Base-by-base conservation (phyloP, 2,888 invertebrate genomes). In the Hydroisotoma schaefferi region DNA sequence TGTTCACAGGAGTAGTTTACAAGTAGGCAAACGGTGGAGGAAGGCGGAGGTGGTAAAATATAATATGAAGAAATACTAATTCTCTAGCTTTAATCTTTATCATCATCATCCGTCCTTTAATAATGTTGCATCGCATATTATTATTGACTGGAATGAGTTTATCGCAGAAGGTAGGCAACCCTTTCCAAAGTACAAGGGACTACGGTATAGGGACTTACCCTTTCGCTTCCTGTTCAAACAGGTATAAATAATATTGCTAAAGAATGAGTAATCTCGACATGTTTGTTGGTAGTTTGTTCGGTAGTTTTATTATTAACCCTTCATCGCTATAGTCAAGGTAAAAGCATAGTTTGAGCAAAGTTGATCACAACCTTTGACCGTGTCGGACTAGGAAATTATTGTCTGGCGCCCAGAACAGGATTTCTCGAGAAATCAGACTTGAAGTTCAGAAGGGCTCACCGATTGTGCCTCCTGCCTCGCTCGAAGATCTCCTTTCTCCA, bases 331-430 rank as follows among this genome's bases (percentile, higher is more conserved):
- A 12, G 33, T 12, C 33, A 33, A 33, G 33, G 8, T 33, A 12
- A 12, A 33, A 10, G 10, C 33, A 10, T 12, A 8, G 33, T 33
- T 33, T 33, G 15, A 33, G 5, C 12, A 4, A 46, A 46, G 46
- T 26, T 46, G 46, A 54, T 54, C 37, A 61, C 63, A 64, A 67
- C 71, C 68, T 71, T 69, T 71, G 71, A 71, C 71, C 71, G 69
- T 71, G 71, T 59, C 69, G 69, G 71, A 71, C 71, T 67, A 68
- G 69, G 67, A 71, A 71, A 71, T 71, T 71, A 71, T 71, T 69
- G 69, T 71, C 71, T 71, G 71, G 71, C 71, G 71, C 71, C 71
- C 71, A 60, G 46, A 46, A 46, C 46, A 15, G 23, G 46, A 46
- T 46, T 46, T 46, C 46, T 46, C 20, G 20, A 15, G 46, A 46